Base-by-base conservation (phyloP, 2,888 invertebrate genomes). In the Acronicta aceris region DNA sequence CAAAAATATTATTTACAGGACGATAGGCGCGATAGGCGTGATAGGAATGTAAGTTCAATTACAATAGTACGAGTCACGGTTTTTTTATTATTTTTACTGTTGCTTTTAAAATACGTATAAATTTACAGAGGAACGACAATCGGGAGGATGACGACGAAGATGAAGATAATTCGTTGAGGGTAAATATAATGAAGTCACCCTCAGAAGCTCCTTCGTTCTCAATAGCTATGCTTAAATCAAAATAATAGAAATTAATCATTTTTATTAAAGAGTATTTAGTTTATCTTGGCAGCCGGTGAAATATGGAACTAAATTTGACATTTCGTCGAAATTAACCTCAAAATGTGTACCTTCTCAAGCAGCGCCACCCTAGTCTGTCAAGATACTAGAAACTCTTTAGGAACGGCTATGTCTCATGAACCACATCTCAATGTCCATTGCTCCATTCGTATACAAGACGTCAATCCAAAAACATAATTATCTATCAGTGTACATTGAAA, bases 371-470 rank as follows among this genome's bases (percentile, higher is more conserved):
- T n/a, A 38, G n/a, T n/a, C 38, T n/a, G 38, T n/a, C n/a, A 33
- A 33, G 33, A 12, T 33, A 33, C 12, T 38, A 38, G 7, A 38
- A n/a, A 38, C 38, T 38, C 12, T n/a, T n/a, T 38, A n/a, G 27
- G 10, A 0, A 17, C 25, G 30, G n/a, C 38, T 38, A 15, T 8
- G 12, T 15, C n/a, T n/a, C n/a, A n/a, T n/a, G n/a, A 36, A 47
- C 0, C 33, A 38, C 16, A 30, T 55, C 42, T 69, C 43, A 63
- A 52, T 48, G 40, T 52, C 9, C 66, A 69, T 66, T 69, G 69
- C 63, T 62, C 66, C 66, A 69, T 66, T 66, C 70, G 51, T 69
- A 17, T 43, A 56, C 43, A 62, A 62, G 69, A 63, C 57, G 42
- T 57, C 27, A 15, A 15, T 57, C 9, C 27, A 40, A 45, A n/a